Conservation (phyloP, 2,888 invertebrate species). For the Acleris literana region DNA sequence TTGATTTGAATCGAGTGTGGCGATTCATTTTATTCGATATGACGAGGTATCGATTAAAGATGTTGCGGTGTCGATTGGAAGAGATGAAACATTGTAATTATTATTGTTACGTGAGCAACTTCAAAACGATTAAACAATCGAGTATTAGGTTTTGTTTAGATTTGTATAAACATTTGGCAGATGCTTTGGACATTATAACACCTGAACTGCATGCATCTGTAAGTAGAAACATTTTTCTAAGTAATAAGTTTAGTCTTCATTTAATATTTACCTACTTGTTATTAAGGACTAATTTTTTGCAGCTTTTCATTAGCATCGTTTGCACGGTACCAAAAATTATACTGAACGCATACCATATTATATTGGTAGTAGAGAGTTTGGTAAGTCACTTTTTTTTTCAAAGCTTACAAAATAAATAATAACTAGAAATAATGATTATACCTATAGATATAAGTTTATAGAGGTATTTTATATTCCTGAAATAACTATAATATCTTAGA, state of each 20-base stretch:
- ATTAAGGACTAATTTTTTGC: slow-evolving; percentile 44
- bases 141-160: slow-evolving; percentile 60
- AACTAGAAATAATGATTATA: no score
- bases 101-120: slow-evolving; percentile 64
- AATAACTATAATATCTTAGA: no score
- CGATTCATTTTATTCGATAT: slow-evolving; percentile 63
- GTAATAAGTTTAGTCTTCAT: background rate
- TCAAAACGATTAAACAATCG: slow-evolving; percentile 58
- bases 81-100: slow-evolving; percentile 56
- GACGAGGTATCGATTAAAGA: slow-evolving; percentile 60
- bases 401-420: background rate
- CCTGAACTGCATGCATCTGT: slow-evolving; percentile 70
- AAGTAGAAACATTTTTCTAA: slow-evolving; percentile 41
- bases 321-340: slow-evolving; percentile 70
- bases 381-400: slow-evolving; percentile 54
- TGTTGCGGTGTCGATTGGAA: slow-evolving; percentile 60
- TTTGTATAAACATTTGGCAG: slow-evolving; percentile 64
- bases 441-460: no score
- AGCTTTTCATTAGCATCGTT: slow-evolving; percentile 67
- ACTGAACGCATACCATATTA: slow-evolving; percentile 61
- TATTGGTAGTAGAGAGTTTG: slow-evolving; percentile 60
- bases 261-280: background rate
- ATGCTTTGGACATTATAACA: slow-evolving; percentile 60
- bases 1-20: slow-evolving; percentile 71
- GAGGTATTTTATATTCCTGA: no score